Evolutionary conservation across 2,113 vertebrate genomes (phyloP).

Genomic region (Marmota flaviventris): DNA sequence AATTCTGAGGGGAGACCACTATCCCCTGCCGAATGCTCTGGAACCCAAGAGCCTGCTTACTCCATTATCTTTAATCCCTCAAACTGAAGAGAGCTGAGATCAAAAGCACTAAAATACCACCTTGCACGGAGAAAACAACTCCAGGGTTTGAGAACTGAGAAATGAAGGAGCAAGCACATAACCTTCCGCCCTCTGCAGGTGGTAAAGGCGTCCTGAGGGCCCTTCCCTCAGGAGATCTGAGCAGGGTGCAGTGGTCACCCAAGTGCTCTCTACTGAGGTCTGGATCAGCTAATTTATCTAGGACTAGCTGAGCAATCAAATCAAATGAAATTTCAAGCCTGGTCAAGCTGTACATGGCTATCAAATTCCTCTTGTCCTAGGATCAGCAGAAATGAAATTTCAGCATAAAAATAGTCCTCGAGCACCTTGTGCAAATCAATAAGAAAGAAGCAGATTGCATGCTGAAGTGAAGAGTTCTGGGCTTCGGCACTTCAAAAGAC

Average conservation of each 20-base stretch:
- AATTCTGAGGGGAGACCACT: background rate
- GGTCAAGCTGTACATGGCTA: constrained; percentile 23
- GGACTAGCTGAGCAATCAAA: constrained; percentile 18
- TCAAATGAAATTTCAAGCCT: constrained; percentile 54
- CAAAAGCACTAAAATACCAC: too few relatives aligned
- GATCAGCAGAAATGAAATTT: constrained; percentile 59
- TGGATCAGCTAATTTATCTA: background rate
- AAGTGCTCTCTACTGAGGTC: background rate
- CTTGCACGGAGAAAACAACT: background rate
- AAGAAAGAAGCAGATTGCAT: constrained; percentile 13
- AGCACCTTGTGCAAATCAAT: background rate
- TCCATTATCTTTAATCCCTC: background rate
- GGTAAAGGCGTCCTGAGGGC: fast-evolving
- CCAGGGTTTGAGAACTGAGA: background rate
- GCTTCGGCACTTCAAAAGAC: constrained; percentile 20
- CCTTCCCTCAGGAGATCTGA: background rate
- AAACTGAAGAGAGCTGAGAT: background rate
- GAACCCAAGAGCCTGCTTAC: background rate
- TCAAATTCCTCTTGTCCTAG: constrained; percentile 71
- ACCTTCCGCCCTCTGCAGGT: fast-evolving
- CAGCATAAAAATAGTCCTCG: background rate
- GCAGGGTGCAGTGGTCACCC: fast-evolving
- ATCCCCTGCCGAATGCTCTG: fast-evolving
- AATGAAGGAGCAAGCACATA: too few relatives aligned
- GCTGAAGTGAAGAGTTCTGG: background rate